Conservation (phyloP, 2,797 vertebrate genomes). For the Micropoecilia bifurca region DNA sequence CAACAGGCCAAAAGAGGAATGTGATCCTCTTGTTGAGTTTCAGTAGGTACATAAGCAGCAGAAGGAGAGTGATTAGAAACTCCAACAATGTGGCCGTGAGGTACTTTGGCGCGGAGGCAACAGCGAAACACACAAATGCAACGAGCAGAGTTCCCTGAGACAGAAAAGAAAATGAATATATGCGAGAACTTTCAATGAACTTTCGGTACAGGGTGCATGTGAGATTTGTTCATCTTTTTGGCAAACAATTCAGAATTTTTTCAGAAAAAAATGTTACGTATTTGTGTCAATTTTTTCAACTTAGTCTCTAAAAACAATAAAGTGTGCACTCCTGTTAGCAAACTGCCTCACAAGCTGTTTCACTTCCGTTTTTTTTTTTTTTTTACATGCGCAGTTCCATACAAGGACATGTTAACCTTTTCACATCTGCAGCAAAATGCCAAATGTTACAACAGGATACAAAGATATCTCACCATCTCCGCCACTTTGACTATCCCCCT, state of each 20-base stretch:
- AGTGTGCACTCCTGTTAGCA: neutral
- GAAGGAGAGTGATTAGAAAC: slow-evolving; percentile 66
- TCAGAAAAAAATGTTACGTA: slow-evolving; percentile 34
- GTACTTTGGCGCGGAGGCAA: slow-evolving; percentile 61
- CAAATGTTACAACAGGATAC: neutral
- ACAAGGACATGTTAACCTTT: neutral
- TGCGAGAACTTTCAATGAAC: neutral
- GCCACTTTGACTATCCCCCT: slow-evolving; percentile 73
- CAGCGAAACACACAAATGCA: slow-evolving; percentile 75
- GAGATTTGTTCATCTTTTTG: neutral
- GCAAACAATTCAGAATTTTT: slow-evolving; percentile 2
- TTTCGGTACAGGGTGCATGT: neutral
- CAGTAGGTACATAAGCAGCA: slow-evolving; percentile 83
- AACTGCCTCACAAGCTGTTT: neutral
- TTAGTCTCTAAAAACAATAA: slow-evolving; percentile 1
- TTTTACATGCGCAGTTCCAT: neutral
- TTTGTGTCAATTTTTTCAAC: neutral
- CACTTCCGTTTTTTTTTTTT: slow-evolving; percentile 8
- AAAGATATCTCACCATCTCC: slow-evolving; percentile 72
- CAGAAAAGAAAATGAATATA: neutral
- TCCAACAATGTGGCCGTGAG: slow-evolving; percentile 79
- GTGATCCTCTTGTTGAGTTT: slow-evolving; percentile 79
- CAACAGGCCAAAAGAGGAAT: slow-evolving; percentile 86
- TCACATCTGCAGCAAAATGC: neutral
- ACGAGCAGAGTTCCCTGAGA: slow-evolving; percentile 72